Base-by-base conservation (phyloP, 2,888 invertebrate genomes). In the Cetonia aurata region DNA sequence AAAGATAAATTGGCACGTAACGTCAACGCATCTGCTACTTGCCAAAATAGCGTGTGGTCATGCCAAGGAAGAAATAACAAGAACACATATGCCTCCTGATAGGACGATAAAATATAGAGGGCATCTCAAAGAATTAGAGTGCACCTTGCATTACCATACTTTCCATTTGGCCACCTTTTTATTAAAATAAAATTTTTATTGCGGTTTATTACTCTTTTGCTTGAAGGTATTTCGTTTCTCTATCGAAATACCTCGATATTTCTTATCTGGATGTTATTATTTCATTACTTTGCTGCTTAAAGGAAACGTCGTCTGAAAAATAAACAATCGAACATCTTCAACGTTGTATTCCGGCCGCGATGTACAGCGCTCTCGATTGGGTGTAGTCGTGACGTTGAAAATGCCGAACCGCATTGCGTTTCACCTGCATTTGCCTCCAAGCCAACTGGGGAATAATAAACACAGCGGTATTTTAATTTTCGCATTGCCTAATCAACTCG, bases 391-490 rank as follows among this genome's bases (percentile, higher is more conserved):
- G 69, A 59, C 69, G 57, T 69, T 37, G 56, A 19, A 52, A 59
- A 69, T 33, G 60, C 67, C 55, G 17, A 12, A 19, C 37, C 52
- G 33, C 60, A 52, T 50, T 56, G 71, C 60, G 60, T 67, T 75
- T 73, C 74, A 75, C 75, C 75, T 74, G 75, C 69, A 73, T 71
- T 71, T 57, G 71, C 72, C 69, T 62, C 67, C 65, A 60, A 69
- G 70, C 55, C 57, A 56, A 56, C 65, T 52, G 59, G 53, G 69
- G 73, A 74, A 75, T 73, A 75, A 74, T 71, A 74, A 75, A 75
- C 73, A 70, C 67, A 72, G 60, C 46, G 72, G 72, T 75, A 76
- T 76, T 74, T 73, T 74, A 76, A 76, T 76, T 76, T 76, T 75
- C 75, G 74, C 70, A 73, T 75, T 76, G 75, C 76, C 76, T 72